Conservation (phyloP, 1,140 invertebrate species). For the Drosophila dunni region DNA sequence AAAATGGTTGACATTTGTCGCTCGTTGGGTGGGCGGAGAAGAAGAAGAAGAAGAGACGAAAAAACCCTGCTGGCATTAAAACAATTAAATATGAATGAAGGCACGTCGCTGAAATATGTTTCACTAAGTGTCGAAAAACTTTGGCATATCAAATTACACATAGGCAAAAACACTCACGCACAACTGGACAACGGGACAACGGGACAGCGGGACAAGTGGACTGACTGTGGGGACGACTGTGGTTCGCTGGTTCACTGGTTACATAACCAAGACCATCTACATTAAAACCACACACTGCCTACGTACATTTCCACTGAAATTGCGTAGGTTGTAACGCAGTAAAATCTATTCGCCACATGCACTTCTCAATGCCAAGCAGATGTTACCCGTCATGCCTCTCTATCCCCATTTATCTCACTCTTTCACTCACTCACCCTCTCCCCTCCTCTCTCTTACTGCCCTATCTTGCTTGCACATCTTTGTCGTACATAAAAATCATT, state of each 20-base stretch:
- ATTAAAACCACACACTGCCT: not conserved
- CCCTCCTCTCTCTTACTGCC: constrained; percentile 19
- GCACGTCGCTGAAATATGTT: constrained; percentile 60
- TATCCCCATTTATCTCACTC: not conserved
- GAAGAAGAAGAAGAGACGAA: no score
- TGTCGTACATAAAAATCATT: constrained; percentile 33
- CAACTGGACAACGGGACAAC: not conserved
- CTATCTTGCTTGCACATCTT: constrained; percentile 1
- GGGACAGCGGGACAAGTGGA: not conserved
- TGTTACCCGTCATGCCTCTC: not conserved
- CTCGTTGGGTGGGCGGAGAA: constrained; percentile 1
- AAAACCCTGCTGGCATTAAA: constrained; percentile 27
- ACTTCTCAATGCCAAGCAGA: constrained; percentile 31
- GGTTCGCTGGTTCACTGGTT: not conserved
- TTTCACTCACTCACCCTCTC: not conserved
- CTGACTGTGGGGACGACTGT: not conserved
- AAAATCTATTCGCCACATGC: constrained; percentile 46
- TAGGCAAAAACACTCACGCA: constrained; percentile 8
- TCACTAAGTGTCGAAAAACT: constrained; percentile 57
- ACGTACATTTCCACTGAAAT: constrained; percentile 4
- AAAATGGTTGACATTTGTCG: constrained; percentile 34
- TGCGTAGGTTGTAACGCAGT: constrained; percentile 18
- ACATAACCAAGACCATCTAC: constrained; percentile 15
- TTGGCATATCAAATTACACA: constrained; percentile 58
- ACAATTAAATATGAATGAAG: constrained; percentile 61